Conservation (phyloP, 2,113 vertebrate genomes). For the Mystacornis crossleyi region DNA sequence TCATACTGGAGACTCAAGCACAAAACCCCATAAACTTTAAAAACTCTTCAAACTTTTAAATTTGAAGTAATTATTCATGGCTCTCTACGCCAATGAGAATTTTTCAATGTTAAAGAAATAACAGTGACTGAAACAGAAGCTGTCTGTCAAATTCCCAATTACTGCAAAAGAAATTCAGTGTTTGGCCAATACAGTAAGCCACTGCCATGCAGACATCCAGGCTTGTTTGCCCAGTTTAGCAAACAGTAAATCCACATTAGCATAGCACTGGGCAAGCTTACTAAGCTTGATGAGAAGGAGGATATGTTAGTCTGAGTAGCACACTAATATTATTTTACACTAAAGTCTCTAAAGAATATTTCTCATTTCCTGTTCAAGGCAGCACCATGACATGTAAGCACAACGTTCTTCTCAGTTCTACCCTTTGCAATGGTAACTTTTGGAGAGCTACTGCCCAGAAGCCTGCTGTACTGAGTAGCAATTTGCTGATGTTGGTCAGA, state of each 20-base stretch:
- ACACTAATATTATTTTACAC: background rate
- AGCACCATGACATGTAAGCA: background rate
- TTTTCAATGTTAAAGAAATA: background rate
- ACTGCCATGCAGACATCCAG: background rate
- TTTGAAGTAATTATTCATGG: background rate
- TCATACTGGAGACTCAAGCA: background rate
- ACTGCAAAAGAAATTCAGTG: background rate
- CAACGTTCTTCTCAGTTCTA: background rate
- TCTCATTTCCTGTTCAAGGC: background rate
- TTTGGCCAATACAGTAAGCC: background rate
- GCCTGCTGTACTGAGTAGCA: background rate
- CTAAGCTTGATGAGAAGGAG: background rate
- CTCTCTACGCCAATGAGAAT: background rate
- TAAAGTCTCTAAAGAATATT: background rate
- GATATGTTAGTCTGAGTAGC: background rate
- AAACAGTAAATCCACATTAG: background rate
- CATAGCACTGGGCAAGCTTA: background rate
- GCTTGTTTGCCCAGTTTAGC: background rate
- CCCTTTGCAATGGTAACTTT: background rate
- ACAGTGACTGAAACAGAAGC: background rate
- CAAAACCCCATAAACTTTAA: background rate
- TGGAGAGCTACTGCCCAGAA: background rate
- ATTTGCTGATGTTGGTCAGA: background rate
- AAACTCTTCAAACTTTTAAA: background rate
- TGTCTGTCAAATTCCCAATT: slow-evolving; percentile 30